phyloP scores from a whole-genome alignment of 92 coral and sea anemone genomes.

The Pocillopora meandrina region DNA sequence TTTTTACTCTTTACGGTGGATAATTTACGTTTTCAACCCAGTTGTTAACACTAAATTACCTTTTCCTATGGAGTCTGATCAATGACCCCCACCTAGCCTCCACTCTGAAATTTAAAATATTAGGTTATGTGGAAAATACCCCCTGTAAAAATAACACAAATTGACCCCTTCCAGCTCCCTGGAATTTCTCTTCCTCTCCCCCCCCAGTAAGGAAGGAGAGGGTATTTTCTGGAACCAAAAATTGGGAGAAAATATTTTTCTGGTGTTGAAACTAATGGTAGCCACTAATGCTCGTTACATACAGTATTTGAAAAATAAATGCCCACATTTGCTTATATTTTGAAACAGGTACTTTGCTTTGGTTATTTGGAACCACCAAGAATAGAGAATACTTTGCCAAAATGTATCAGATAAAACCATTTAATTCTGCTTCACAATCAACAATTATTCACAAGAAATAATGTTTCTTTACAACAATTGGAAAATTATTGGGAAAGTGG shows the following conservation, averaged over 20 bases:
- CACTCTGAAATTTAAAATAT: neutral
- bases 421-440: neutral
- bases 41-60: no score
- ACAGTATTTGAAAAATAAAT: no score
- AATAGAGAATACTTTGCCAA: neutral
- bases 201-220: neutral
- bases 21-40: no score
- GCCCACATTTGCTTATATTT: neutral
- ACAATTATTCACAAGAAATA: neutral
- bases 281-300: neutral
- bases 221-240: neutral
- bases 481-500: neutral
- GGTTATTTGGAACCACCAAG: slow-evolving; percentile 23
- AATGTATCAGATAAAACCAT: neutral
- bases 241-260: neutral
- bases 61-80: neutral
- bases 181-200: neutral
- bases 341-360: slow-evolving; percentile 24
- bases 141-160: neutral
- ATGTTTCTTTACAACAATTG: neutral
- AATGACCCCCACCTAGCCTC: neutral
- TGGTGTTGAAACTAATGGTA: neutral
- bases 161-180: neutral
- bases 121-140: neutral
- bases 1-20: no score